Conservation (phyloP, 2,113 vertebrate genomes). For the Alligator sinensis region DNA sequence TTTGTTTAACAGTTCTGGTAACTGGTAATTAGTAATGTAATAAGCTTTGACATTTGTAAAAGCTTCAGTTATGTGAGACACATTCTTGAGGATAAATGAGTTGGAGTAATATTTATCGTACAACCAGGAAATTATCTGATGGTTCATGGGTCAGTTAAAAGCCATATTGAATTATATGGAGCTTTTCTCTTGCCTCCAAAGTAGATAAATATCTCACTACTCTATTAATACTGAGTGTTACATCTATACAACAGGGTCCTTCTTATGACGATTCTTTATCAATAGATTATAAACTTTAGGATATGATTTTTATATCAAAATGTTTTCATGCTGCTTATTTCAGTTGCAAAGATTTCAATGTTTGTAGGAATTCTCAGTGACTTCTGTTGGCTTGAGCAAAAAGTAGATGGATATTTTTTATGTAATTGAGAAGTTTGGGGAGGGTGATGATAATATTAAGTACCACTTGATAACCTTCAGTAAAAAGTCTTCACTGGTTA, state of each 20-base stretch:
- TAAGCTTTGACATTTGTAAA: constrained; percentile 35
- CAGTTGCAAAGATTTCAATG: constrained; percentile 42
- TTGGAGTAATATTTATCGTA: constrained; percentile 67
- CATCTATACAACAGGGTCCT: constrained; percentile 34
- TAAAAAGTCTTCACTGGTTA: constrained; percentile 53
- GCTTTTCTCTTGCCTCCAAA: background rate
- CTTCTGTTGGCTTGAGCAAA: constrained; percentile 34
- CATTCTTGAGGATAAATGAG: constrained; percentile 44
- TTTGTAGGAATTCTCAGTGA: constrained; percentile 54
- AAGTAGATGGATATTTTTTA: constrained; percentile 59
- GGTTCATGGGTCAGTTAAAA: background rate
- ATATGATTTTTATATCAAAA: constrained; percentile 57
- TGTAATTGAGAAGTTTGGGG: constrained; percentile 14
- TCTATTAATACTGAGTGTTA: constrained; percentile 21
- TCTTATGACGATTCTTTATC: constrained; percentile 45
- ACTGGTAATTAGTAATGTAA: constrained; percentile 44
- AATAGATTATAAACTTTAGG: constrained; percentile 42
- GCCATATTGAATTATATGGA: constrained; percentile 10
- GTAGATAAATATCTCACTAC: constrained; percentile 27
- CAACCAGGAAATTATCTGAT: constrained; percentile 34
- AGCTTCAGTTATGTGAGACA: constrained; percentile 31
- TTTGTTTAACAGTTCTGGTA: constrained; percentile 56
- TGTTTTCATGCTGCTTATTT: constrained; percentile 41
- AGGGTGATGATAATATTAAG: constrained; percentile 34
- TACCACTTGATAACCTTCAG: constrained; percentile 39